Evolutionary conservation across 2,113 vertebrate species (phyloP).

Genomic region (Gracilinanus agilis): DNA sequence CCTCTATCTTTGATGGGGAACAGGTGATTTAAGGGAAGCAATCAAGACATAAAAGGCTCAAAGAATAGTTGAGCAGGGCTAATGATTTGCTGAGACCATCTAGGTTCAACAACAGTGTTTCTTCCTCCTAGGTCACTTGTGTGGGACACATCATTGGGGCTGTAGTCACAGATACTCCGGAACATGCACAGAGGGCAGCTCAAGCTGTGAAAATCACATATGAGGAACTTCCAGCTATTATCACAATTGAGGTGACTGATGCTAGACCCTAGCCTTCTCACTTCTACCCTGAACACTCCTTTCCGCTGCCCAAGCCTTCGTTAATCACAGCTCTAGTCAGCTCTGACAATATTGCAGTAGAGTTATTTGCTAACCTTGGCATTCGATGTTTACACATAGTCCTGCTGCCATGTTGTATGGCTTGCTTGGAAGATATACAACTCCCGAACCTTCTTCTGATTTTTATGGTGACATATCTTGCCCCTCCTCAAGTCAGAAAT

Average conservation of each 20-base stretch:
- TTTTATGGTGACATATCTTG: neutral
- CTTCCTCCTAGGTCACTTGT: constrained; percentile 91
- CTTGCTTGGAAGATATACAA: neutral
- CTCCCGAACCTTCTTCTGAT: neutral
- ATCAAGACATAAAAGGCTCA: neutral
- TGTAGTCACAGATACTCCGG: constrained; percentile 92
- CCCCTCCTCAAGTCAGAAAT: neutral
- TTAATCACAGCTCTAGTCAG: neutral
- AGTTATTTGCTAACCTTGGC: constrained; percentile 3
- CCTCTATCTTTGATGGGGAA: neutral
- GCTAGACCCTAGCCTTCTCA: neutral
- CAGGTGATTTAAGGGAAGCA: neutral
- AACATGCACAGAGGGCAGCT: constrained; percentile 93
- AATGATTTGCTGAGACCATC: neutral
- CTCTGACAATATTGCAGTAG: neutral
- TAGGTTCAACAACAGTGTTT: neutral
- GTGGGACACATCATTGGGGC: constrained; percentile 96
- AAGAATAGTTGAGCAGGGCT: neutral
- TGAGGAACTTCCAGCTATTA: constrained; percentile 90
- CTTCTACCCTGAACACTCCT: neutral
- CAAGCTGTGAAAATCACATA: constrained; percentile 91
- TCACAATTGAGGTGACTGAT: constrained; percentile 93
- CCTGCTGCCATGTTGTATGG: neutral
- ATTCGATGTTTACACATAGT: neutral
- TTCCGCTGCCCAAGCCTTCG: neutral